Conservation (phyloP, 2,797 vertebrate species). For the Remorina albescens region DNA sequence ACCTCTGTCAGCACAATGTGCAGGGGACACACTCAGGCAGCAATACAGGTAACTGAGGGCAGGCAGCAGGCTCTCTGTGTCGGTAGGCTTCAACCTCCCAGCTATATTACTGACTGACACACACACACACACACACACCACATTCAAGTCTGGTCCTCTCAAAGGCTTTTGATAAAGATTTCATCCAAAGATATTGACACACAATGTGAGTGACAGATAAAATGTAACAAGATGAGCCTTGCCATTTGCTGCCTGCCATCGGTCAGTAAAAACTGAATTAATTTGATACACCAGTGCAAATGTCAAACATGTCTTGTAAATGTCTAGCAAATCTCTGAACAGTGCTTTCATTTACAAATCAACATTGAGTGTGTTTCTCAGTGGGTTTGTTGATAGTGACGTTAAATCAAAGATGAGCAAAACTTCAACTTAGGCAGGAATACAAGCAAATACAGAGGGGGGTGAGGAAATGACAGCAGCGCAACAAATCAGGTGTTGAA, state of each 20-base stretch:
- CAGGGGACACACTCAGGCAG: constrained; percentile 80
- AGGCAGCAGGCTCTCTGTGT: constrained; percentile 86
- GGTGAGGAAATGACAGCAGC: constrained; percentile 6
- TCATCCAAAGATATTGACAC: constrained; percentile 20
- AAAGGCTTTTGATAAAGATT: constrained; percentile 24
- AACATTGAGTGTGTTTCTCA: constrained; percentile 4
- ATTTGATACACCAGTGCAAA: constrained; percentile 41
- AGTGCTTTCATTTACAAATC: constrained; percentile 42
- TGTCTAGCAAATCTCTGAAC: constrained; percentile 17
- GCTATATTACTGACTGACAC: constrained; percentile 90
- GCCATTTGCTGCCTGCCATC: constrained; percentile 9
- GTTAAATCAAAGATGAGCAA: constrained; percentile 39
- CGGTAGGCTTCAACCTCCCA: constrained; percentile 84
- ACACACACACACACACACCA: constrained; percentile 42
- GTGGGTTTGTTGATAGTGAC: constrained; percentile 22
- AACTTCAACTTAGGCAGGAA: constrained; percentile 1
- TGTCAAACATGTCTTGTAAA: constrained; percentile 23
- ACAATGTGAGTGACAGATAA: constrained; percentile 16
- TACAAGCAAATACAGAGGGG: neutral
- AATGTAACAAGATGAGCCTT: constrained; percentile 3
- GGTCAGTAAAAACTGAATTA: constrained; percentile 20
- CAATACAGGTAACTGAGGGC: constrained; percentile 94
- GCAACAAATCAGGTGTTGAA: neutral
- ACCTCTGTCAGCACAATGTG: constrained; percentile 82
- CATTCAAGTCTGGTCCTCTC: constrained; percentile 7